A percentile compares a stretch with the other conserved stretches of the same genome.
phyloP scores from a whole-genome alignment of 2,888 invertebrate genomes.

The Epirrhoe alternata region DNA sequence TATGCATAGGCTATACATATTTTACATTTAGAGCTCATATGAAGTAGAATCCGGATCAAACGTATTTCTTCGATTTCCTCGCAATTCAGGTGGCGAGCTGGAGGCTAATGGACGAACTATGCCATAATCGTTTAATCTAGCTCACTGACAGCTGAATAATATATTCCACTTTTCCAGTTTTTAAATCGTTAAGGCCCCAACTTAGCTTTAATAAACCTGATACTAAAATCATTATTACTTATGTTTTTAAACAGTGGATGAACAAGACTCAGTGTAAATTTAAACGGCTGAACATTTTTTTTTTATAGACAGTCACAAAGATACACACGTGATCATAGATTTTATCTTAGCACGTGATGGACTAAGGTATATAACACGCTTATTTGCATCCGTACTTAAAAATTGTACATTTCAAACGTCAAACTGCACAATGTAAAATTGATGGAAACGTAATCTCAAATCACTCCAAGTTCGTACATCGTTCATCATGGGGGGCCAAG shows the following conservation, averaged over 20 bases:
- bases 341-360: no score
- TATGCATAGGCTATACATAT: neutral
- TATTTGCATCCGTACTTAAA: neutral
- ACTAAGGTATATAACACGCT: no score
- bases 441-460: conserved; percentile 62
- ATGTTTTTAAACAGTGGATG: no score
- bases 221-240: no score
- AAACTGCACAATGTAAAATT: conserved; percentile 46
- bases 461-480: conserved; percentile 44
- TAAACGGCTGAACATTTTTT: no score
- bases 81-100: conserved; percentile 7
- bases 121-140: neutral
- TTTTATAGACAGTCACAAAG: no score
- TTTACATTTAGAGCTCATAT: neutral
- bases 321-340: no score
- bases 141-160: conserved; percentile 48
- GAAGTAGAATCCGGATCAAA: conserved; percentile 3
- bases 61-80: conserved; percentile 16
- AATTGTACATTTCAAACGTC: neutral
- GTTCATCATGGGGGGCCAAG: conserved; percentile 13
- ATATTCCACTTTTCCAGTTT: no score
- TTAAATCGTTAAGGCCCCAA: no score
- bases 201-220: no score
- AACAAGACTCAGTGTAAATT: no score
- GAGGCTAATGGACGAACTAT: conserved; percentile 16